Evolutionary conservation across 1,140 invertebrate species (phyloP).

Genomic region (Dendroctonus ponderosae): DNA sequence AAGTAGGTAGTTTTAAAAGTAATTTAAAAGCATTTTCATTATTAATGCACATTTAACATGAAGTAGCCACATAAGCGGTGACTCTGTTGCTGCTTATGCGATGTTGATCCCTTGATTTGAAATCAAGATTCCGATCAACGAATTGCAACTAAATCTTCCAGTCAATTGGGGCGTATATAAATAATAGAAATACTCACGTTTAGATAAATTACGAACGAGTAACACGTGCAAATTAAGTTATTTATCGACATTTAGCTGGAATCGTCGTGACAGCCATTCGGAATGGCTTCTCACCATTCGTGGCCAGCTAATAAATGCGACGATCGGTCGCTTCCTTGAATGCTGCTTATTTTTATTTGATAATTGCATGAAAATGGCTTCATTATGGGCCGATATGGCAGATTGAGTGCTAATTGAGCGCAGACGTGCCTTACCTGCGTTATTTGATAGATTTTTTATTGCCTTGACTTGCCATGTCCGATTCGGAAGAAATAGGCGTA

Average conservation of each 20-base stretch:
- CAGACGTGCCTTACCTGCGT: constrained; percentile 18
- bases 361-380: constrained; percentile 34
- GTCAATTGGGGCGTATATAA: no score
- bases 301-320: constrained; percentile 5
- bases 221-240: constrained; percentile 27
- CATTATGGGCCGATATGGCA: constrained; percentile 26
- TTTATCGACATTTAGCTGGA: constrained; percentile 19
- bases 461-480: neutral
- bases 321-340: constrained; percentile 25
- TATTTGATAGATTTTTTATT: constrained; percentile 14
- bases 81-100: no score
- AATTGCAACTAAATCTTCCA: no score
- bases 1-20: no score
- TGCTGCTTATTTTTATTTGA: constrained; percentile 28
- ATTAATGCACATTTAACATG: no score
- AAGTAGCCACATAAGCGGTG: no score
- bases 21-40: no score
- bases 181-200: no score
- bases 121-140: no score
- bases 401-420: constrained; percentile 30
- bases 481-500: neutral
- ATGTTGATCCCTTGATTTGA: no score
- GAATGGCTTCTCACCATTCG: constrained; percentile 20
- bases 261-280: constrained; percentile 14
- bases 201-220: neutral